Conservation (phyloP, 2,888 invertebrate species). For the Xestobium rufovillosum region DNA sequence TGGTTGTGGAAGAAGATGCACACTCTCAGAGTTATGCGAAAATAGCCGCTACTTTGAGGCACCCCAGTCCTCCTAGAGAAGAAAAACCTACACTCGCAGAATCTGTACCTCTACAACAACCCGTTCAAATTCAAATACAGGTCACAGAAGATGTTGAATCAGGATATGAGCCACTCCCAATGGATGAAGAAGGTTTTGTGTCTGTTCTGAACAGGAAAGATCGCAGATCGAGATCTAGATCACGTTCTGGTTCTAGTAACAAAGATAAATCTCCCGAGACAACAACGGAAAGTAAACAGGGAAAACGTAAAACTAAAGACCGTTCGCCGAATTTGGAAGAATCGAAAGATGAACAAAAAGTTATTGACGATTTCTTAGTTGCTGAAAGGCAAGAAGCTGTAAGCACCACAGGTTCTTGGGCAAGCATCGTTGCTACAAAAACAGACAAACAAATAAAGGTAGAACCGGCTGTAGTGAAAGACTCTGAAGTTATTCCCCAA, state of each 20-base stretch:
- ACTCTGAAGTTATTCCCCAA: slow-evolving; percentile 6
- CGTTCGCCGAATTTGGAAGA: slow-evolving; percentile 8
- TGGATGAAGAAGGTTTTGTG: slow-evolving; percentile 32
- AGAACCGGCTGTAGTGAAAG: slow-evolving; percentile 8
- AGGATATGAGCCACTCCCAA: slow-evolving; percentile 18
- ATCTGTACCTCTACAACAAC: slow-evolving; percentile 12
- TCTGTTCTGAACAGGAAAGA: slow-evolving; percentile 27
- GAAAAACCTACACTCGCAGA: slow-evolving; percentile 26
- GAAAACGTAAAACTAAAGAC: slow-evolving; percentile 16
- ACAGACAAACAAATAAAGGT: slow-evolving; percentile 8
- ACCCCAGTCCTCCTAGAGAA: slow-evolving; percentile 29
- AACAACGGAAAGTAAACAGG: slow-evolving; percentile 22
- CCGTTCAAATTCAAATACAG: slow-evolving; percentile 22
- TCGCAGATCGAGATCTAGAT: slow-evolving; percentile 31
- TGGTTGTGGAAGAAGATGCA: not conserved
- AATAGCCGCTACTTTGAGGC: too few species aligned
- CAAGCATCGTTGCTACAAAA: slow-evolving; percentile 4
- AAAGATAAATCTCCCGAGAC: slow-evolving; percentile 7
- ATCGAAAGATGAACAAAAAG: slow-evolving; percentile 12
- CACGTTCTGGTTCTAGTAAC: slow-evolving; percentile 21
- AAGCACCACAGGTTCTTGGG: slow-evolving; percentile 4
- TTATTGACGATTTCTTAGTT: slow-evolving; percentile 6
- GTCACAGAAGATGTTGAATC: slow-evolving; percentile 19
- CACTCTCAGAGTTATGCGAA: too few species aligned
- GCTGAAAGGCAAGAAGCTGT: slow-evolving; percentile 1